Base-by-base conservation (phyloP, 2,888 invertebrate species). In the Hyppa rectilinea region DNA sequence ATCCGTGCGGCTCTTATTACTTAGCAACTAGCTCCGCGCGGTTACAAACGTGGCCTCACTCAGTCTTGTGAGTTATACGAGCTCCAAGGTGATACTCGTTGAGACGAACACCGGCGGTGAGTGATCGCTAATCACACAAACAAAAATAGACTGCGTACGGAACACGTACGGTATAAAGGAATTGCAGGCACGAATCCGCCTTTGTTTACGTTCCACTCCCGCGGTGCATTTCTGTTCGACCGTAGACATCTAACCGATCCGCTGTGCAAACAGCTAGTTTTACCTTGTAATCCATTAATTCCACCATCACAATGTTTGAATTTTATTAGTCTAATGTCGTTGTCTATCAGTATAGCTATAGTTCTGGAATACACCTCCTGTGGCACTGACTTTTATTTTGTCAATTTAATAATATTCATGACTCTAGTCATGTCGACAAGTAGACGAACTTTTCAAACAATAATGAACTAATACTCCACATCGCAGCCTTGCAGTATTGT, bases 41-140 rank as follows among this genome's bases (percentile, higher is more conserved):
- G 49, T 31, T 17, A 36, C 36, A 76, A 55, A 49, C 49, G 59
- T 55, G 78, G 26, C 59, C 75, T 43, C 55, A 45, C 43, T 56
- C 31, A 59, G 47, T 36, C 34, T 34, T 45, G 47, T 56, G 43
- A 58, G 63, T 81, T 64, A 71, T 29, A 40, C 49, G 50, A 40
- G 40, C 45, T 61, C 45, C 83, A 78, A 83, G 83, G 81, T 78
- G 71, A 77, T 67, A 63, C 61, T 78, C 65, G 71, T 81, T 83
- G 78, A 72, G 59, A 52, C 66, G 56, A 43, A 50, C 56, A 68
- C 60, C 23, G 47, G 29, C 68, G 59, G 38, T 72, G 75, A 72
- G 62, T 66, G 70, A 82, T 77, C 67, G 47, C 60, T 71, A 70
- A 69, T 71, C 73, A 49, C 61, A 62, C 71, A 59, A 50, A 68